Conservation (phyloP, 2,113 vertebrate species). For the Tamias sibiricus region DNA sequence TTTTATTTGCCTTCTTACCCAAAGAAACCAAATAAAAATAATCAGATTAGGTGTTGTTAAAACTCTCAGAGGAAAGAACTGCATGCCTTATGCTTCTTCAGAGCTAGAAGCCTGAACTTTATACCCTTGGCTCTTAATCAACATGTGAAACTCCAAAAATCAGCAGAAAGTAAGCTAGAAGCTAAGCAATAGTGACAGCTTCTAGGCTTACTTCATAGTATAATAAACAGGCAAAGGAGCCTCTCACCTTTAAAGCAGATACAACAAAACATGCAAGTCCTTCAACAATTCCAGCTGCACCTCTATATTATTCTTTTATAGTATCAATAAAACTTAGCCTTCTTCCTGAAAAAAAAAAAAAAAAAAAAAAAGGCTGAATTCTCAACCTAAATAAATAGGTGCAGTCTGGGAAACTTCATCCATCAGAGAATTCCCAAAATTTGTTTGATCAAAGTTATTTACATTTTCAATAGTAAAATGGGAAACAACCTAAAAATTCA, state of each 20-base stretch:
- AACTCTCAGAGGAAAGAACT: neutral
- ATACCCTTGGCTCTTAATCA: neutral
- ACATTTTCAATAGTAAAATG: neutral
- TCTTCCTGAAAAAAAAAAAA: neutral
- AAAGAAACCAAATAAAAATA: neutral
- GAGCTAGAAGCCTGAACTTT: neutral
- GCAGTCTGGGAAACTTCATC: neutral
- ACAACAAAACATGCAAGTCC: neutral
- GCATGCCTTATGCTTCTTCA: neutral
- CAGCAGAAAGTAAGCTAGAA: neutral
- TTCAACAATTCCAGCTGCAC: neutral
- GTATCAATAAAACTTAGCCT: neutral
- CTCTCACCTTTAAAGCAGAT: neutral
- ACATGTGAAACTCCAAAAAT: neutral
- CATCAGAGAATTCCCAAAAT: conserved; percentile 19
- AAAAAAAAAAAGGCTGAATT: neutral
- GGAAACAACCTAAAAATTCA: neutral
- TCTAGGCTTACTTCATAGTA: neutral
- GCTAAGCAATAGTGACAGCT: neutral
- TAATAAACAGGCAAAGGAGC: neutral
- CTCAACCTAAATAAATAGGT: neutral
- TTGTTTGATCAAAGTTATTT: neutral
- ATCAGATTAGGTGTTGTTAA: neutral
- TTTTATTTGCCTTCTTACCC: neutral
- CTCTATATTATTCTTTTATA: neutral